A percentile compares a stretch with the other conserved stretches of the same genome.
Evolutionary conservation across 2,113 vertebrate genomes (phyloP).

Genomic region (Anser cygnoides): DNA sequence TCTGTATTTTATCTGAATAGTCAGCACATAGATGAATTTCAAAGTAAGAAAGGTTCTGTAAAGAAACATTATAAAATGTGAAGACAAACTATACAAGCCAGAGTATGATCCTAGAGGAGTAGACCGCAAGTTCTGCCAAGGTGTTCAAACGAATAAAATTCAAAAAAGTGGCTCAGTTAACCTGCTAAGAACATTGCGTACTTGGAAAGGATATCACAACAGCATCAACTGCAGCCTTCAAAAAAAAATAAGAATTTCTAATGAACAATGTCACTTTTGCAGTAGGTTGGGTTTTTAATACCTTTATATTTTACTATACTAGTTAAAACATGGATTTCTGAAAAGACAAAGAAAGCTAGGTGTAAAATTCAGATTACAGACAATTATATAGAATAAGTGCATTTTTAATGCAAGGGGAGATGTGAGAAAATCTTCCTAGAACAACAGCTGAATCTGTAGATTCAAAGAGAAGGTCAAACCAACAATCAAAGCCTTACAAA

Average conservation of each 20-base stretch:
- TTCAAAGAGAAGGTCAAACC: neutral
- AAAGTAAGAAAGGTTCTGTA: neutral
- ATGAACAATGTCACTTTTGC: conserved; percentile 16
- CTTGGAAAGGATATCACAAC: conserved; percentile 3
- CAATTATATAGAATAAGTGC: neutral
- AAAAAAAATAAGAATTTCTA: conserved; percentile 51
- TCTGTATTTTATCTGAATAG: neutral
- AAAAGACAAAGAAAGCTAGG: neutral
- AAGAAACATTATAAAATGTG: neutral
- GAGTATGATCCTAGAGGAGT: neutral
- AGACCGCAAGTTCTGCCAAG: neutral
- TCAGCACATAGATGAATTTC: neutral
- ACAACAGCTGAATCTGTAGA: neutral
- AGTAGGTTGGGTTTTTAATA: neutral
- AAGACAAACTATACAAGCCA: neutral
- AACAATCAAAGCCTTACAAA: neutral
- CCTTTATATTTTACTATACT: neutral
- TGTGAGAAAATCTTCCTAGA: neutral
- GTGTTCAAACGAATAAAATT: conserved; percentile 44
- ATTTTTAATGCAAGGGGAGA: neutral
- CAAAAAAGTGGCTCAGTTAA: conserved; percentile 28
- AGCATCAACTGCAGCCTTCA: neutral
- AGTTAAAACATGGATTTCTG: neutral
- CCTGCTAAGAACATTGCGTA: conserved; percentile 1
- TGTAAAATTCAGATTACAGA: conserved; percentile 6